A percentile compares a stretch with the other conserved stretches of the same genome.
phyloP scores from a whole-genome alignment of 2,888 invertebrate genomes.

The Tyria jacobaeae region DNA sequence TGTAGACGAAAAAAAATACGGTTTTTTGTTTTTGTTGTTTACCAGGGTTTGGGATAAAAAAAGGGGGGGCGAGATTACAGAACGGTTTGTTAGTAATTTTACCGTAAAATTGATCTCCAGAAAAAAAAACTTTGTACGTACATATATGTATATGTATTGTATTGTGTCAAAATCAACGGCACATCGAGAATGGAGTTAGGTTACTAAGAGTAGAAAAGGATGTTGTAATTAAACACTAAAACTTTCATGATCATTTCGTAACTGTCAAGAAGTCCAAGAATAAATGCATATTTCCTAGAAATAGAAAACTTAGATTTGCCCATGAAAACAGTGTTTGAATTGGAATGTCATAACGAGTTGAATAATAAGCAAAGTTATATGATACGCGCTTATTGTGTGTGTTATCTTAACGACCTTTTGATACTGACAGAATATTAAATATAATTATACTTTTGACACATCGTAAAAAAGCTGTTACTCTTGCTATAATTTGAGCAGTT shows the following conservation, averaged over 20 bases:
- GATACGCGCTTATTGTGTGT: slow-evolving; percentile 25
- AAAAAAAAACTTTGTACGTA: background rate
- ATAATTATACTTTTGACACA: slow-evolving; percentile 57
- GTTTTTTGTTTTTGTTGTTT: no score
- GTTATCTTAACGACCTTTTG: slow-evolving; percentile 41
- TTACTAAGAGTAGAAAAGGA: slow-evolving; percentile 24
- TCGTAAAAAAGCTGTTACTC: slow-evolving; percentile 54
- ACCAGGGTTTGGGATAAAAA: no score
- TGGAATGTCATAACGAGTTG: slow-evolving; percentile 33
- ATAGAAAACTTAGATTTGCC: slow-evolving; percentile 25
- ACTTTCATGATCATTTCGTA: slow-evolving; percentile 18
- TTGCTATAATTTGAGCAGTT: slow-evolving; percentile 46
- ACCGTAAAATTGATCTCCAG: background rate
- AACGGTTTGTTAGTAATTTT: no score
- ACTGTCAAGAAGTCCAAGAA: slow-evolving; percentile 17
- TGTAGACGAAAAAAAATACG: no score
- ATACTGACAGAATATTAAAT: slow-evolving; percentile 47
- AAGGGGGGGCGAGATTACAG: no score
- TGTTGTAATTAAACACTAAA: slow-evolving; percentile 26
- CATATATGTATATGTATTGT: no score
- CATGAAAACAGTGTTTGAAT: slow-evolving; percentile 39
- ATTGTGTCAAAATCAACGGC: background rate
- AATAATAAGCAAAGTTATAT: slow-evolving; percentile 37
- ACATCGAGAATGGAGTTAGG: slow-evolving; percentile 19
- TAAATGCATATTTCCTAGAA: slow-evolving; percentile 22